phyloP scores from a whole-genome alignment of 2,797 vertebrate genomes.

The Poeciliopsis presidionis region DNA sequence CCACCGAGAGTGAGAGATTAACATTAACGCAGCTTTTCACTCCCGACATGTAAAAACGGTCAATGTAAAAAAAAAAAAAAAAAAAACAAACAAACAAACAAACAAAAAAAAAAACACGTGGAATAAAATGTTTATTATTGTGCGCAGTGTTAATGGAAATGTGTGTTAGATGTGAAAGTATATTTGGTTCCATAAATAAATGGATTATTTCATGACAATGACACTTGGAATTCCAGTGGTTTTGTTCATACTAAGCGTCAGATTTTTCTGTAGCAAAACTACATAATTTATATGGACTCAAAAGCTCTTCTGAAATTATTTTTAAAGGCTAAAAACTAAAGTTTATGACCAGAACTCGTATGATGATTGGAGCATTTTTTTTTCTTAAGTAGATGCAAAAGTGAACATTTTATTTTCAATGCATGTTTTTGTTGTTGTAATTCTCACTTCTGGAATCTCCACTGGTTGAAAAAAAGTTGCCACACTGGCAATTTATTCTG shows the following conservation, averaged over 20 bases:
- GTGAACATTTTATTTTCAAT: background rate
- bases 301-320: background rate
- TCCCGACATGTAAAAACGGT: constrained; percentile 9
- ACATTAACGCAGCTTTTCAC: constrained; percentile 37
- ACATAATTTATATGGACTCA: background rate
- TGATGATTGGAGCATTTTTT: background rate
- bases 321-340: background rate
- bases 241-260: background rate
- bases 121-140: constrained; percentile 27
- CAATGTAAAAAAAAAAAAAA: background rate
- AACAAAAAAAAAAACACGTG: background rate
- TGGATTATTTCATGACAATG: constrained; percentile 65
- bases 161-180: constrained; percentile 69
- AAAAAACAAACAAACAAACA: background rate
- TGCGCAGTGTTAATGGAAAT: constrained; percentile 41
- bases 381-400: background rate
- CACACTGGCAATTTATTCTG: background rate
- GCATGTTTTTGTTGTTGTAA: background rate
- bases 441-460: background rate
- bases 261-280: background rate
- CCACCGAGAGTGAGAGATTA: constrained; percentile 2
- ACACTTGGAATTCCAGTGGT: background rate
- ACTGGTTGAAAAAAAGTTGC: background rate
- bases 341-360: background rate
- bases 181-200: constrained; percentile 67